Evolutionary conservation across 2,113 vertebrate species (phyloP), one percentile per base, ranked within the genome.

Genomic region (Synodontis membranacea): DNA sequence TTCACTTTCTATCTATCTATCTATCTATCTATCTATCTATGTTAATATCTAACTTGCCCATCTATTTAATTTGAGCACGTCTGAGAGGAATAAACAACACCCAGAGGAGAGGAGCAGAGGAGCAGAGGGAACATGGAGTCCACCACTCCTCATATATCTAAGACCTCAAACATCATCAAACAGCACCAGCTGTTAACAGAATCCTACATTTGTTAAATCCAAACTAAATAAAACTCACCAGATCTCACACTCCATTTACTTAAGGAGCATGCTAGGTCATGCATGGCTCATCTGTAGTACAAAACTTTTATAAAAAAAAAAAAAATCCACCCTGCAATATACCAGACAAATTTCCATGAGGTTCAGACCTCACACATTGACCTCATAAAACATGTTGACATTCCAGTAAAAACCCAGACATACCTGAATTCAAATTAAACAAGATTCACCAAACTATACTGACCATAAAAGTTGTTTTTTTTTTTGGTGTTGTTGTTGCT

Each of bases 311-410:
- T 21, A 58, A 60, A n/a, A 60, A 10, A 10, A 34, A 6, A 23
- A 34, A 46, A 62, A 82, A n/a, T 84, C 23, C 83, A 72, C 83
- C 28, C 5, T 44, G 34, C 37, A 42, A 60, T 74, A 72, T 44
- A 50, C 66, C 66, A 74, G 46, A 44, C 46, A 58, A 56, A 56
- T 42, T 37, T 64, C 58, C 39, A 46, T 82, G 66, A 37, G 66
- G 64, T 12, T 74, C 37, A 28, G 74, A 66, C 72, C 56, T 78
- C 84, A 60, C 74, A 85, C 42, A 62, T 2, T 50, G 56, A 79
- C n/a, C 17, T 48, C 64, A 4, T 28, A 70, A 68, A 56, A 37
- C 31, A 19, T 84, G 48, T 56, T 42, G 66, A 34, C 17, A 52
- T 78, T 56, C 34, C 37, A 74, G 23, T 46, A 60, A 84, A 72